Percentiles rank a stretch among this genome's conserved stretches.
phyloP scores from a whole-genome alignment of 2,113 vertebrate species.

The Scophthalmus maximus region DNA sequence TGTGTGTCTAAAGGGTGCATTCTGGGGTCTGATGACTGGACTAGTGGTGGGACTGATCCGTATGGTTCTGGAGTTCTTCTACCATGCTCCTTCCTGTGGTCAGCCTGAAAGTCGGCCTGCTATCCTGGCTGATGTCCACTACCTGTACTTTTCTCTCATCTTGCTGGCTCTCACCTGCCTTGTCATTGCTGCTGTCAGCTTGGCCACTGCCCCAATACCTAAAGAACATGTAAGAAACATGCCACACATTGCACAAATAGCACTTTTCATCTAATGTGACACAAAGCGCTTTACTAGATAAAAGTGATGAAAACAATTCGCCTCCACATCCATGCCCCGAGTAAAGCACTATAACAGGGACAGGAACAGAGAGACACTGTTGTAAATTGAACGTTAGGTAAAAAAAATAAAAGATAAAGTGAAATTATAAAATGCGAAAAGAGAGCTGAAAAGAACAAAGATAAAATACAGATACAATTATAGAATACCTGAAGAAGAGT shows the following conservation, averaged over 20 bases:
- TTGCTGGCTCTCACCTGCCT: slow-evolving; percentile 84
- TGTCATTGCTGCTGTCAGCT: slow-evolving; percentile 83
- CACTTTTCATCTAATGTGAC: no score
- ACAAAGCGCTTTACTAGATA: no score
- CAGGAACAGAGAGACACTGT: no score
- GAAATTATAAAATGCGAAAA: no score
- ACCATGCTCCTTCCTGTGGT: slow-evolving; percentile 85
- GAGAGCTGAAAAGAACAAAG: no score
- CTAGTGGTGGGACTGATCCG: slow-evolving; percentile 84
- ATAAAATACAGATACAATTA: no score
- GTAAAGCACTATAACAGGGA: no score
- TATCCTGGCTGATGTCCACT: slow-evolving; percentile 89
- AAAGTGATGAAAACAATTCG: no score
- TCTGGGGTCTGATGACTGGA: slow-evolving; percentile 93
- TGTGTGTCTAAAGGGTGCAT: slow-evolving; percentile 89
- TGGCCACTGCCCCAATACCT: slow-evolving; percentile 87
- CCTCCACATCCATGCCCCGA: no score
- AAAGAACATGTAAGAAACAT: slow-evolving; percentile 85
- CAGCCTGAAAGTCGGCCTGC: slow-evolving; percentile 87
- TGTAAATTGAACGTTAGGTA: no score
- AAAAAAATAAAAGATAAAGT: no score
- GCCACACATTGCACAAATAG: not conserved
- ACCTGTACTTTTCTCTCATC: slow-evolving; percentile 94
- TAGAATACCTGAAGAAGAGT: no score
- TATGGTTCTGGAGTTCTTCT: slow-evolving; percentile 91